phyloP scores from a whole-genome alignment of 2,113 vertebrate genomes.

The Lamprologus lemairii region DNA sequence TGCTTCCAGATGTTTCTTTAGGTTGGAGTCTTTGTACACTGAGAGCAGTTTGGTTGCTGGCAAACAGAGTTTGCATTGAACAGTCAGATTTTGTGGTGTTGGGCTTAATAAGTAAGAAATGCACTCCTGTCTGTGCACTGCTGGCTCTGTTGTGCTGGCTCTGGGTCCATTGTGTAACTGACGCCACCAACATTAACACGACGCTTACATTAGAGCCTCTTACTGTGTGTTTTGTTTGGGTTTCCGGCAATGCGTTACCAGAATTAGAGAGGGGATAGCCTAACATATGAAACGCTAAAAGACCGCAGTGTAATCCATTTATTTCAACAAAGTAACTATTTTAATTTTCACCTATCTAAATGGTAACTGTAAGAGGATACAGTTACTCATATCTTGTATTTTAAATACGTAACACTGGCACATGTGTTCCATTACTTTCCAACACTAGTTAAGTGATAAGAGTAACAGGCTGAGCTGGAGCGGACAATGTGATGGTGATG shows the following conservation, averaged over 20 bases:
- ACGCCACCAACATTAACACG: background rate
- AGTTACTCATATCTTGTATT: background rate
- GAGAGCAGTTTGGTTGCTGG: background rate
- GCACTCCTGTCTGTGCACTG: accelerated
- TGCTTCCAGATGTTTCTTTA: background rate
- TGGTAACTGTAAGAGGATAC: background rate
- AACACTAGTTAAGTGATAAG: background rate
- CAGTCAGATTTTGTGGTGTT: background rate
- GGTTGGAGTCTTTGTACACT: background rate
- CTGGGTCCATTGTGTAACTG: background rate
- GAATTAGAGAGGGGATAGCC: background rate
- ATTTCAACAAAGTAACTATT: background rate
- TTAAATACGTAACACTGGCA: background rate
- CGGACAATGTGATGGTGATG: background rate
- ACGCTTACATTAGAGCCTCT: background rate
- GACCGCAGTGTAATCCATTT: background rate
- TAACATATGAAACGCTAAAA: background rate
- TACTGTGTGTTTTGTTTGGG: background rate
- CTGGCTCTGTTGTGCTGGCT: background rate
- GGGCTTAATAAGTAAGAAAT: background rate
- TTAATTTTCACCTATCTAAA: background rate
- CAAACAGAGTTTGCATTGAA: background rate
- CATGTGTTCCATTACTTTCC: background rate
- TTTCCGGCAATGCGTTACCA: accelerated
- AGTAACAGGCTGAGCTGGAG: background rate